These are phyloP conservation scores for Junonia oenone DNA, from an alignment of 2,888 invertebrate genomes.

Conservation along the genomic window DNA sequence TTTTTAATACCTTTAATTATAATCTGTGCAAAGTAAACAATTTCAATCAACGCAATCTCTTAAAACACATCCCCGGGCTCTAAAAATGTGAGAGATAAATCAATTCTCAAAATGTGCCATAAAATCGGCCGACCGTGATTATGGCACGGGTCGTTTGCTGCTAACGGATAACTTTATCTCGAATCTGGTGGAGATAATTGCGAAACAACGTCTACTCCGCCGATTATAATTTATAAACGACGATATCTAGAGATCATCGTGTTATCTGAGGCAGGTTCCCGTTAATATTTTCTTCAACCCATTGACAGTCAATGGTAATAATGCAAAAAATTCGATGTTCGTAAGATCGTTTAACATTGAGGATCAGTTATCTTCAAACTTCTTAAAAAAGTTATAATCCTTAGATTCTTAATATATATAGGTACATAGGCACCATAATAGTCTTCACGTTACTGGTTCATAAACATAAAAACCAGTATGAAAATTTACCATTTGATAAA, in stretches of 20 bases:
- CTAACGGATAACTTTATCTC: conserved; percentile 33
- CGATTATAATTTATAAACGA: conserved; percentile 33
- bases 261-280: conserved; percentile 2
- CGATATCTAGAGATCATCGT: conserved; percentile 29
- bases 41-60: neutral
- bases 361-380: too few relatives aligned
- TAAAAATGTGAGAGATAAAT: conserved; percentile 3
- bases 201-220: conserved; percentile 29
- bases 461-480: too few relatives aligned
- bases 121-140: conserved; percentile 17
- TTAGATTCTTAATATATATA: too few relatives aligned
- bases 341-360: too few relatives aligned
- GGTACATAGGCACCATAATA: too few relatives aligned
- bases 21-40: neutral
- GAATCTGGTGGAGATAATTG: conserved; percentile 38
- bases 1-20: neutral
- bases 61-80: neutral
- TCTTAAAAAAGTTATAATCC: too few relatives aligned
- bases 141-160: conserved; percentile 25
- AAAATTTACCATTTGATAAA: too few relatives aligned
- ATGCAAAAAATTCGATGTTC: too few relatives aligned
- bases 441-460: too few relatives aligned
- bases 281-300: conserved; percentile 14
- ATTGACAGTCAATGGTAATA: neutral
- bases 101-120: conserved; percentile 11